Base-by-base conservation (phyloP, 2,797 vertebrate species). In the Manis crassicaudata region DNA sequence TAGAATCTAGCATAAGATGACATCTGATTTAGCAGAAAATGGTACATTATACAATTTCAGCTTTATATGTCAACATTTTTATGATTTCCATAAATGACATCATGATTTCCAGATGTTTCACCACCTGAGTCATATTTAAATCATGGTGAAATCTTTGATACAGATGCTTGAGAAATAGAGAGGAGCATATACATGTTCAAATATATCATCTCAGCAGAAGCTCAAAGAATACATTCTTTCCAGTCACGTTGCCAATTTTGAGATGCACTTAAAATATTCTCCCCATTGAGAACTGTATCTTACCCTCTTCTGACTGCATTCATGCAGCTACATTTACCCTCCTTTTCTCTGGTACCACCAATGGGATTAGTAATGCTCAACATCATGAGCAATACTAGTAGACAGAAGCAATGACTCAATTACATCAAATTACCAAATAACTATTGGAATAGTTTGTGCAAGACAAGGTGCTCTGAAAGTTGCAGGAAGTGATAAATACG, bases 61-160 rank as follows among this genome's bases (percentile, higher is more conserved):
- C 80, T 96, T 97, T 96, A 58, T 93, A 96, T 97, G 92, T 97
- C 96, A 97, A 97, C 90, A 96, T 96, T 97, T 46, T 97, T 94
- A 97, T 94, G 91, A 95, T 93, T 96, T 97, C 94, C 82, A 67
- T 96, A 96, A 97, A 93, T 97, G 81, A 40, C 54, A 90, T 98
- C 96, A 97, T 97, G 89, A 94, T 90, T 98, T 97, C 96, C 97
- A 98, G 94, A 97, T 98, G 97, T 85, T 96, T 95, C 35, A 12
- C 91, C 95, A 97, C 96, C 96, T 94, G 95, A 97, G 88, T 97
- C 70, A 93, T 60, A 97, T 97, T 97, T 97, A 97, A 94, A 92
- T 88, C 79, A 88, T 56, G 62, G 93, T n/a, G 82, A 96, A 95
- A 84, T 94, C 80, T 92, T 94, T 96, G 91, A 95, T 95, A 94